phyloP scores from a whole-genome alignment of 2,888 invertebrate species.

The Lucinisca nassula region DNA sequence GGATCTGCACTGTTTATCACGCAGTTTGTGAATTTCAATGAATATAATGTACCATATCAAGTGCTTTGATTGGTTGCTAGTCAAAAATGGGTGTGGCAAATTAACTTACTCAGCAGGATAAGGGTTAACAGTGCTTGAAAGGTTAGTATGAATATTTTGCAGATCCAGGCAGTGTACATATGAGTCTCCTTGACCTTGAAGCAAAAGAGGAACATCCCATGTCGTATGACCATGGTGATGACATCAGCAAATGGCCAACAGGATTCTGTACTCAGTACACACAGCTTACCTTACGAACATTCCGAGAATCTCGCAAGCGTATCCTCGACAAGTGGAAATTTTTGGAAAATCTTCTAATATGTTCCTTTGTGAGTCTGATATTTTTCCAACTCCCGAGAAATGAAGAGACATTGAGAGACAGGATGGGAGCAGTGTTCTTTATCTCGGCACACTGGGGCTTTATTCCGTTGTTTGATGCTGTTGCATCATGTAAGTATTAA shows the following conservation, averaged over 20 bases:
- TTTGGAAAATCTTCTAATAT: conserved; percentile 90
- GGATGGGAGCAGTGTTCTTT: conserved; percentile 94
- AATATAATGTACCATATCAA: no score
- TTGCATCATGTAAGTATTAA: conserved; percentile 94
- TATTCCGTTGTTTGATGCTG: conserved; percentile 93
- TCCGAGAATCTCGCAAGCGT: conserved; percentile 90
- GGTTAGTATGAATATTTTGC: no score
- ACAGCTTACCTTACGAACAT: conserved; percentile 92
- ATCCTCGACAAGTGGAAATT: conserved; percentile 92
- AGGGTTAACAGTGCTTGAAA: no score
- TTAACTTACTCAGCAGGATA: no score
- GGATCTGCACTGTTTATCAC: no score
- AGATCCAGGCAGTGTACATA: conserved; percentile 61
- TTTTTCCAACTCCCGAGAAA: conserved; percentile 93
- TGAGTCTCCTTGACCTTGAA: conserved; percentile 67
- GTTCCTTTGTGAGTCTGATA: conserved; percentile 91
- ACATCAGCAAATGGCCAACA: conserved; percentile 91
- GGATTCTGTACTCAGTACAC: conserved; percentile 93
- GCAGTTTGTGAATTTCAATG: no score
- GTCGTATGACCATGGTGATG: conserved; percentile 1
- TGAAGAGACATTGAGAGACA: conserved; percentile 93
- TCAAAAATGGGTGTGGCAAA: no score
- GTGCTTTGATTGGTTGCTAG: no score
- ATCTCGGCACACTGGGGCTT: conserved; percentile 95
- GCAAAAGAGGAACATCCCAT: background rate